Base-by-base conservation (phyloP, 2,888 invertebrate genomes). In the Girardia tigrina region DNA sequence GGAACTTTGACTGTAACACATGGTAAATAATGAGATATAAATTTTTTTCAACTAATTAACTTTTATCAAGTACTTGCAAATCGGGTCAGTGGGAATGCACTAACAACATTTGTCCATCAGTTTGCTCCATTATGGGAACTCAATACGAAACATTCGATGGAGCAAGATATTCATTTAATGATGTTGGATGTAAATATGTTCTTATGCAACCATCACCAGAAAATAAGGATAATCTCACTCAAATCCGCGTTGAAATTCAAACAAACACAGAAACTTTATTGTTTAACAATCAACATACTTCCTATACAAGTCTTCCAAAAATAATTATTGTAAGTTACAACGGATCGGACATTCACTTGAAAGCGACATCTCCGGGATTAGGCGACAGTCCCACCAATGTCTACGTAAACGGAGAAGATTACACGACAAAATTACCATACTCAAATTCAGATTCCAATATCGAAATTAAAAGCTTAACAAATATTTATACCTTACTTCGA, bases 131-230 rank as follows among this genome's bases (percentile, higher is more conserved):
- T 12, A 76, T 80, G 70, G 81, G 81, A n/a, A 79, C 80, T 26
- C 81, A 82, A 72, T 77, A 81, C 71, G 78, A 75, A 20, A 82
- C 82, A 0, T 82, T 82, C 75, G 82, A 82, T 76, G 81, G 82
- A 8, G 77, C 79, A 0, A 75, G 77, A 28, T 80, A 79, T 76
- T 74, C 29, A 16, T 76, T 75, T 14, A 56, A 72, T 12, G 73
- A 75, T 8, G 75, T 75, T 0, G 71, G 69, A 14, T 80, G 80
- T 76, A 42, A 72, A 42, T 80, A 79, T 76, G 78, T 77, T 2
- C 77, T 80, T 23, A 78, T 80, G 26, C 72, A 78, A 76, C 80
- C 76, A 12, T 0, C 75, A n/a, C 1, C 28, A n/a, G n/a, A n/a
- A n/a, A 42, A 28, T 42, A 26, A 26, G 6, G 74, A 76, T 42